Base-by-base conservation (phyloP, 2,113 vertebrate genomes). In the Nerophis lumbriciformis region DNA sequence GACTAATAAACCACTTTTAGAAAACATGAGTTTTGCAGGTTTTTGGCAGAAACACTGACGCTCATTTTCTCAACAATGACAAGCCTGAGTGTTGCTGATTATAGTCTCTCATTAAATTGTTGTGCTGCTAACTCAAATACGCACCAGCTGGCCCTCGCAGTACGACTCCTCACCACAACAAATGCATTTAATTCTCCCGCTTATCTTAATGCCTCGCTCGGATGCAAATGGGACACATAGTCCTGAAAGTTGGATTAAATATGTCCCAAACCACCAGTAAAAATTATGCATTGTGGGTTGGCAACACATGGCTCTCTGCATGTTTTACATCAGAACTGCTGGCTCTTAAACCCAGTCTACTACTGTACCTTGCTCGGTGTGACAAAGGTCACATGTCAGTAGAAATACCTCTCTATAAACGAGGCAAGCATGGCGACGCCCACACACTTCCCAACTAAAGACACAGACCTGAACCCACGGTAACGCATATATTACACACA, bases 321-420 rank as follows among this genome's bases (percentile, higher is more conserved):
- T 48, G 48, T 48, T 14, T 16, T 11, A 11, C 42, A 12, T 9
- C 42, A 45, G 42, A 66, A 61, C 60, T n/a, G 13, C 55, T 35
- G 7, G 52, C 59, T 56, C 58, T 48, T 13, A 50, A 38, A 54
- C 59, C 10, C 4, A 6, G 44, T 15, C 53, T 3, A 28, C 68
- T 28, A 72, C 28, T 28, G 28, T 28, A 28, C 57, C 53, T 39
- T 6, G 1, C 68, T 62, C 48, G 35, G 60, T 28, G 60, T 69
- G 19, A 54, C 59, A 84, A 87, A 87, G 82, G 81, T 82, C 78
- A 76, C 65, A 50, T 48, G 78, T 80, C 79, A 77, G 53, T 44
- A 59, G 53, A 37, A 68, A 80, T 78, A 70, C 73, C 44, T 60
- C 6, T 50, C 53, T 66, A 45, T 49, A 37, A 65, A 56, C 63